A percentile compares a stretch with the other conserved stretches of the same genome.
phyloP scores from a whole-genome alignment of 1,140 invertebrate genomes.

The Drosophila kohkoa region DNA sequence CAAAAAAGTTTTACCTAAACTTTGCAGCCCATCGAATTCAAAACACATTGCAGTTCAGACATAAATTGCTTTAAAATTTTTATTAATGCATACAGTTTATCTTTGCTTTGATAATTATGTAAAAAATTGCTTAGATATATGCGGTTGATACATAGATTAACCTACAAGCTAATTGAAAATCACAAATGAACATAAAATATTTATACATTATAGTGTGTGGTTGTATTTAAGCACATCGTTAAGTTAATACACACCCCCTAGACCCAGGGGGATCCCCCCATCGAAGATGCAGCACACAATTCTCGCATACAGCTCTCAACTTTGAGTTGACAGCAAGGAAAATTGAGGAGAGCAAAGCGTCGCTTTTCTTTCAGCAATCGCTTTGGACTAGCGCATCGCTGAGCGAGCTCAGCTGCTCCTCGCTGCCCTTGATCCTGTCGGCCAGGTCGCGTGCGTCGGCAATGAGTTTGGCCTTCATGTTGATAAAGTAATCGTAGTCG shows the following conservation, averaged over 20 bases:
- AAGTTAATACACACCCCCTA: constrained; percentile 68
- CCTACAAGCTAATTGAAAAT: constrained; percentile 79
- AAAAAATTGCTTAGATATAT: constrained; percentile 74
- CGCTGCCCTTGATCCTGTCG: constrained; percentile 94
- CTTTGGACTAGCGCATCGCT: constrained; percentile 88
- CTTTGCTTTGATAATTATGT: constrained; percentile 76
- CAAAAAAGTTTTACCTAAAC: too few relatives aligned
- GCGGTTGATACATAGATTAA: constrained; percentile 76
- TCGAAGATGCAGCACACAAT: constrained; percentile 38
- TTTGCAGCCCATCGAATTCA: background rate
- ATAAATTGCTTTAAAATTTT: constrained; percentile 56
- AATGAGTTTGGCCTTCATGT: constrained; percentile 96
- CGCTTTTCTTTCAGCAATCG: constrained; percentile 71
- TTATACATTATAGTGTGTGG: constrained; percentile 79
- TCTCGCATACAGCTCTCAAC: constrained; percentile 80
- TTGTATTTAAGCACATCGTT: constrained; percentile 72
- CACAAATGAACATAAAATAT: constrained; percentile 83
- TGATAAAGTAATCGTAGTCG: constrained; percentile 95
- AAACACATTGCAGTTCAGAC: background rate
- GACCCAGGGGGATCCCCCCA: constrained; percentile 18
- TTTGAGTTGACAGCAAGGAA: constrained; percentile 81
- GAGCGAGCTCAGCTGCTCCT: constrained; percentile 92
- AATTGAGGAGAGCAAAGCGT: constrained; percentile 44
- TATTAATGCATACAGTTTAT: constrained; percentile 75
- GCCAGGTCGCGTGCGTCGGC: constrained; percentile 94